Conservation (phyloP, 1,140 invertebrate species). For the Ganaspis sp. region DNA sequence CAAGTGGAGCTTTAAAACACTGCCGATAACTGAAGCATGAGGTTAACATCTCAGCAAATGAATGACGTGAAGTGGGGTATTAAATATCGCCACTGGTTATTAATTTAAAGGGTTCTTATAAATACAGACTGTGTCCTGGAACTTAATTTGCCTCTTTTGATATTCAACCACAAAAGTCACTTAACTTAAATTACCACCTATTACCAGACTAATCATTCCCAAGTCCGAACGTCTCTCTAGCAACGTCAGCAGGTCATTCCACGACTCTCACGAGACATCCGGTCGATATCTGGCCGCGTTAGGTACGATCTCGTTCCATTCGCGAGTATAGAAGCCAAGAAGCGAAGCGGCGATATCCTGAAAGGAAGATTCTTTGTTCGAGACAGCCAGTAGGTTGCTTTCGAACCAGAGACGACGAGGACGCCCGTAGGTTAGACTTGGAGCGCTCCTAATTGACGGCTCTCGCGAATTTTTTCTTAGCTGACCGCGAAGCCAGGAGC, state of each 20-base stretch:
- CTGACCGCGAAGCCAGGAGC: conserved; percentile 47
- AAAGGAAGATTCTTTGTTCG: conserved; percentile 56
- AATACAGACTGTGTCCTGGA: neutral
- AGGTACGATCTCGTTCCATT: conserved; percentile 20
- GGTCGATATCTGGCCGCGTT: conserved; percentile 29
- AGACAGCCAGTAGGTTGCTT: conserved; percentile 49
- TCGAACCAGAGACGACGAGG: conserved; percentile 65
- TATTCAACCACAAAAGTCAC: conserved; percentile 1
- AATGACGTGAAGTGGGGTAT: too few species aligned
- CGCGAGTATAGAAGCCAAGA: conserved; percentile 11
- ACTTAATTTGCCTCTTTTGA: neutral
- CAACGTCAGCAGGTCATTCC: conserved; percentile 15
- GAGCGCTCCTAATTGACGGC: conserved; percentile 51
- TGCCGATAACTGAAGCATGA: too few species aligned
- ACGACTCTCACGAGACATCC: conserved; percentile 22
- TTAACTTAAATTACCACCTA: conserved; percentile 16
- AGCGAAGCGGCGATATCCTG: conserved; percentile 25
- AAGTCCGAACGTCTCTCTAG: neutral
- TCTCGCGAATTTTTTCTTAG: conserved; percentile 51
- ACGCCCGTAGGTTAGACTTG: conserved; percentile 48
- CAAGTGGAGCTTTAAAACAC: too few species aligned
- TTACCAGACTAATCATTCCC: neutral
- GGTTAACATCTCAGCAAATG: too few species aligned
- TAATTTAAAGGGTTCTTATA: neutral
- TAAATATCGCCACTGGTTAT: too few species aligned